Percentiles rank a stretch among this genome's conserved stretches.
Evolutionary conservation across 2,113 vertebrate species (phyloP).

Genomic region (Epinephelus fuscoguttatus): DNA sequence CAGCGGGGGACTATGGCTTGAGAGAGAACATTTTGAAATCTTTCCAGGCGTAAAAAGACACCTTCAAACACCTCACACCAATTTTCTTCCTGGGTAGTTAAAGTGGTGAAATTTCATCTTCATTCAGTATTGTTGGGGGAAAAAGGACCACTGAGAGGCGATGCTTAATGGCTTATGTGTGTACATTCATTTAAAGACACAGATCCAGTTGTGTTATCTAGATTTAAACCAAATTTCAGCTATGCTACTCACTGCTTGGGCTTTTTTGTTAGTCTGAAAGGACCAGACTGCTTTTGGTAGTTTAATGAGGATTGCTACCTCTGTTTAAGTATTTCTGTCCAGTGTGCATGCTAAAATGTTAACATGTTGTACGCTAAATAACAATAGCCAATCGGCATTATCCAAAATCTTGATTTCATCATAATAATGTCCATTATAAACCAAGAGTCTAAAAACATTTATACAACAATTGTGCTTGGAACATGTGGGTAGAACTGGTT

Average conservation of each 20-base stretch:
- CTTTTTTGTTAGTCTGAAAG: not conserved
- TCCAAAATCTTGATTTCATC: not conserved
- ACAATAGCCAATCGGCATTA: not conserved
- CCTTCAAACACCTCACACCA: conserved; percentile 6
- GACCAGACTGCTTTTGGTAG: not conserved
- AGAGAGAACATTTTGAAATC: conserved; percentile 57
- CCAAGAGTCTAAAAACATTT: not conserved
- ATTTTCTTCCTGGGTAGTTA: not conserved
- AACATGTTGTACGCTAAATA: not conserved
- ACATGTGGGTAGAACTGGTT: not conserved
- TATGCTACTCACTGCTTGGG: not conserved
- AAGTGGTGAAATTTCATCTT: conserved; percentile 11
- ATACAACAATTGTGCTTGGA: not conserved
- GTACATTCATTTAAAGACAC: conserved; percentile 44
- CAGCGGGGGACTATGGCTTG: conserved; percentile 68
- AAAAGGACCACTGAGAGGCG: conserved; percentile 2
- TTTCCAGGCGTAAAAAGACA: conserved; percentile 2
- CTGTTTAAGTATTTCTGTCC: not conserved
- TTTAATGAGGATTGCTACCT: not conserved
- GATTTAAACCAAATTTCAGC: not conserved
- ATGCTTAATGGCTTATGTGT: not conserved
- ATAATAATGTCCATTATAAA: not conserved
- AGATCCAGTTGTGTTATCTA: not conserved
- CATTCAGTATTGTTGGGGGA: not conserved
- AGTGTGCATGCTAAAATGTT: conserved; percentile 11